Percentiles rank a stretch among this genome's conserved stretches.
phyloP scores from a whole-genome alignment of 2,113 vertebrate species.

The Isichthys henryi region DNA sequence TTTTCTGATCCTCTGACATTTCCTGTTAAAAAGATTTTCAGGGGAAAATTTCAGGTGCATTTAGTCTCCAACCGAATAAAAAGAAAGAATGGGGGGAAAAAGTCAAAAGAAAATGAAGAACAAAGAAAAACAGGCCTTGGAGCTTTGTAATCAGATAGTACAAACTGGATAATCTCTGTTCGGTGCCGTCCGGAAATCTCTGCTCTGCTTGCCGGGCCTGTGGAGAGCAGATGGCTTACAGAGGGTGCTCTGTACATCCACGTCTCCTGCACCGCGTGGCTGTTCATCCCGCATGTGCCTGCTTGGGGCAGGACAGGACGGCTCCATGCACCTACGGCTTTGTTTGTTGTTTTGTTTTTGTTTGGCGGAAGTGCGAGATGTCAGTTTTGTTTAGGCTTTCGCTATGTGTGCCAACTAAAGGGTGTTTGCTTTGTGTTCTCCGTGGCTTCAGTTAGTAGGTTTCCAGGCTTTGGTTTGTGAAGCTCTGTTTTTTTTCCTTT shows the following conservation, averaged over 20 bases:
- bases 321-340: slow-evolving; percentile 21
- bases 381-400: neutral
- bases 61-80: neutral
- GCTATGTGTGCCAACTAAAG: neutral
- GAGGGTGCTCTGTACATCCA: slow-evolving; percentile 50
- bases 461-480: neutral
- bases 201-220: slow-evolving; percentile 52
- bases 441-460: neutral
- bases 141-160: slow-evolving; percentile 59
- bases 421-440: neutral
- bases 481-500: neutral
- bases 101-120: slow-evolving; percentile 25
- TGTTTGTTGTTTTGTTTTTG: neutral
- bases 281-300: slow-evolving; percentile 36
- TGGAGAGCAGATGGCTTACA: slow-evolving; percentile 57
- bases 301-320: slow-evolving; percentile 21
- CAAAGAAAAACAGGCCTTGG: slow-evolving; percentile 47
- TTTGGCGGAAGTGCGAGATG: neutral
- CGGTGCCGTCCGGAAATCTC: slow-evolving; percentile 57
- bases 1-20: neutral
- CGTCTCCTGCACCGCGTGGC: slow-evolving; percentile 47
- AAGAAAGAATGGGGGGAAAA: neutral
- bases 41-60: neutral
- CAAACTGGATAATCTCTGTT: slow-evolving; percentile 58
- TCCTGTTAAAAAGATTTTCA: neutral